These are phyloP conservation scores for Paralichthys olivaceus DNA, from an alignment of 2,113 vertebrate species.

Conservation along the genomic window DNA sequence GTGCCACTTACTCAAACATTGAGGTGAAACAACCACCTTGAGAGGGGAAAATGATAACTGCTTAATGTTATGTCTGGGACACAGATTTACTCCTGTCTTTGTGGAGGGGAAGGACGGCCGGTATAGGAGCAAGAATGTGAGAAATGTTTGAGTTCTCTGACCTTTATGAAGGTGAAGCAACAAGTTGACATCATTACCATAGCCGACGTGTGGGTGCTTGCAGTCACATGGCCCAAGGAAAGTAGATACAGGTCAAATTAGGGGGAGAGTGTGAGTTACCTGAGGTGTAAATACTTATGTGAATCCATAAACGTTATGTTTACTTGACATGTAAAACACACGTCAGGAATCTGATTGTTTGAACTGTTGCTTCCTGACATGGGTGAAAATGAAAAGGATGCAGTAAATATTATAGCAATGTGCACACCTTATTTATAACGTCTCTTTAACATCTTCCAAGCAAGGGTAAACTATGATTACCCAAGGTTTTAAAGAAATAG, in stretches of 20 bases:
- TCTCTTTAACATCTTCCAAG: not conserved
- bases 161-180: constrained; percentile 73
- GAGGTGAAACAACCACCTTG: constrained; percentile 79
- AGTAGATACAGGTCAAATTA: constrained; percentile 62
- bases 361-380: not conserved
- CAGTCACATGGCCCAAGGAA: constrained; percentile 44
- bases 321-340: constrained; percentile 25
- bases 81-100: constrained; percentile 69
- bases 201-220: constrained; percentile 63
- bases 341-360: not conserved
- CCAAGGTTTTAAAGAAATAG: not conserved
- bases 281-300: constrained; percentile 33
- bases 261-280: constrained; percentile 32
- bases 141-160: constrained; percentile 71
- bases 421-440: not conserved
- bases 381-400: not conserved
- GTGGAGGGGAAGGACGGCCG: constrained; percentile 53
- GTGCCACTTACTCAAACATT: constrained; percentile 73
- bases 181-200: constrained; percentile 67
- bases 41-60: constrained; percentile 70
- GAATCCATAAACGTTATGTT: constrained; percentile 29
- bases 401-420: not conserved
- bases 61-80: constrained; percentile 78
- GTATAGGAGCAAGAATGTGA: constrained; percentile 67
- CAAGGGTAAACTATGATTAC: not conserved